Percentiles rank a stretch among this genome's conserved stretches.
phyloP scores from a whole-genome alignment of 2,888 invertebrate genomes.

The Julus scandinavius region DNA sequence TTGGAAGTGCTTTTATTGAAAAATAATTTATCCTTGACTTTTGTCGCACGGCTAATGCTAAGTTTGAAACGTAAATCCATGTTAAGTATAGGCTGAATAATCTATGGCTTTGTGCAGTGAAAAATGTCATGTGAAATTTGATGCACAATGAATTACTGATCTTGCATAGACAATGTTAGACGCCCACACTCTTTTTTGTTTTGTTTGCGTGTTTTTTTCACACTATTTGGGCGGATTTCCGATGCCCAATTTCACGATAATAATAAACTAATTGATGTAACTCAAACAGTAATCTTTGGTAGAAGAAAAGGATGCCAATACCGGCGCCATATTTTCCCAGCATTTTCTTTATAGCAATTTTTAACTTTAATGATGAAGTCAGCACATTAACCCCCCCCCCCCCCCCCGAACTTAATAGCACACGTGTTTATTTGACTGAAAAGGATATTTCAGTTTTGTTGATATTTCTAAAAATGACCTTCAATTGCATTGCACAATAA shows the following conservation, averaged over 20 bases:
- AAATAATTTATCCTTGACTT: neutral
- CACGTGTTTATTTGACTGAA: neutral
- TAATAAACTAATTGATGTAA: neutral
- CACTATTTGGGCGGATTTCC: conserved; percentile 14
- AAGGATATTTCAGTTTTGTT: neutral
- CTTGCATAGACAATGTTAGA: neutral
- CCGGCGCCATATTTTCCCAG: neutral
- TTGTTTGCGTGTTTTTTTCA: neutral
- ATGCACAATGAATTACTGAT: neutral
- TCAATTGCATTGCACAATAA: neutral
- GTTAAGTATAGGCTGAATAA: neutral
- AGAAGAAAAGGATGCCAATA: neutral
- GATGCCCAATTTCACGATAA: neutral
- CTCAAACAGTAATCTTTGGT: neutral
- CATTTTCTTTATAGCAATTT: neutral
- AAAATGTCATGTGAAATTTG: neutral
- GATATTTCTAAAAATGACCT: neutral
- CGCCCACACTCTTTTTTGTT: neutral
- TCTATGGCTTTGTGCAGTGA: neutral
- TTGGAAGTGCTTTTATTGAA: neutral
- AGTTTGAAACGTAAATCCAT: neutral
- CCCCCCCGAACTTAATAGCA: neutral
- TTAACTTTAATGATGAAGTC: neutral
- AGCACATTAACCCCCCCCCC: too few relatives aligned
- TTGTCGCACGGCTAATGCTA: neutral